Conservation (phyloP, 1,140 invertebrate species). For the Papilio polytes region DNA sequence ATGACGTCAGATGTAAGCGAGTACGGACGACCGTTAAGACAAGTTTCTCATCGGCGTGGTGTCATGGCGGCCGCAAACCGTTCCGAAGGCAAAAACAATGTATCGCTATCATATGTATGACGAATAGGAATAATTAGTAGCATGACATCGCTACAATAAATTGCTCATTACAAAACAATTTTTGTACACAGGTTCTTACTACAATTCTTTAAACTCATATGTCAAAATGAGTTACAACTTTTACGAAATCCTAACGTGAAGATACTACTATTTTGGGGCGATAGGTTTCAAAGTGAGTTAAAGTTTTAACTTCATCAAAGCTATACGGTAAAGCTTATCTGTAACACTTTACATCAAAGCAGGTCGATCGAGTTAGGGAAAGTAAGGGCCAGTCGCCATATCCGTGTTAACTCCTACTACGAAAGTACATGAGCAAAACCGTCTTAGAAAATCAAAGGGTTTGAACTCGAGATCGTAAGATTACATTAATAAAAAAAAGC, state of each 20-base stretch:
- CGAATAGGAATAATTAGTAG: neutral
- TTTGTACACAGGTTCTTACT: neutral
- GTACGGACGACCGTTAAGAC: constrained; percentile 14
- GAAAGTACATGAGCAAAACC: neutral
- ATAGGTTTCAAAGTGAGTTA: neutral
- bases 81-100: constrained; percentile 16
- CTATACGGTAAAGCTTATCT: neutral
- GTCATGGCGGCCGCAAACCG: constrained; percentile 7
- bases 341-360: neutral
- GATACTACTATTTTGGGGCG: neutral
- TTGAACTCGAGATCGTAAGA: neutral
- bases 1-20: constrained; percentile 23
- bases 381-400: constrained; percentile 6
- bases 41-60: constrained; percentile 20
- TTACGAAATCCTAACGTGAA: neutral
- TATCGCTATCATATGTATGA: constrained; percentile 3
- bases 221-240: neutral
- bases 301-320: neutral
- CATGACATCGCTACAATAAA: neutral
- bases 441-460: neutral
- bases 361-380: constrained; percentile 6
- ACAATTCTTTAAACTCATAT: neutral
- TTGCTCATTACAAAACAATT: neutral
- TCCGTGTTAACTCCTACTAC: constrained; percentile 18
- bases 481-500: too few relatives aligned